A percentile compares a stretch with the other conserved stretches of the same genome.
phyloP scores from a whole-genome alignment of 2,113 vertebrate genomes.

The Procavia capensis region DNA sequence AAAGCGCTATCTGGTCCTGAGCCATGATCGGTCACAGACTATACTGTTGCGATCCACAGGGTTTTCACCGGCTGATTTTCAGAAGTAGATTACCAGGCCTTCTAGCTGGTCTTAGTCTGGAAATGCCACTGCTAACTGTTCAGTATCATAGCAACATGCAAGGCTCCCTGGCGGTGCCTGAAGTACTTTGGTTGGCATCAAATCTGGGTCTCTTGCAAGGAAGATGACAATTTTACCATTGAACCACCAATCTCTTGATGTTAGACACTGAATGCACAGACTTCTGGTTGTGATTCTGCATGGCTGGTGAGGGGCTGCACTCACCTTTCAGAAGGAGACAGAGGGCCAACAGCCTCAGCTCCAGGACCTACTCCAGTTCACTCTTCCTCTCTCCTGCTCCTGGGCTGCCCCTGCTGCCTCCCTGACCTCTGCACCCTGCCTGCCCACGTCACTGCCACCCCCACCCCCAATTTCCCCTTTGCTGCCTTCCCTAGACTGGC shows the following conservation, averaged over 20 bases:
- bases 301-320: not conserved
- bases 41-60: not conserved
- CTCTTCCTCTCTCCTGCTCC: not conserved
- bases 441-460: not conserved
- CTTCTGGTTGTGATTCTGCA: not conserved
- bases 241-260: not conserved
- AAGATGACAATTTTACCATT: not conserved
- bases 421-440: conserved; percentile 40
- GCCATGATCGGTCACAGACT: not conserved
- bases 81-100: not conserved
- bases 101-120: not conserved
- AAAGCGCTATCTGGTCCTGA: not conserved
- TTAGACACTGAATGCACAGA: not conserved
- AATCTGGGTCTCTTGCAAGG: not conserved
- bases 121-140: not conserved
- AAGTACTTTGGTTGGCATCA: not conserved
- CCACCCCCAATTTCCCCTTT: not conserved
- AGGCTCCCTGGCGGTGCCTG: not conserved
- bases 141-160: not conserved
- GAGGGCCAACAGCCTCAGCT: not conserved
- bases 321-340: not conserved
- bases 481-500: not conserved
- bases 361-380: not conserved
- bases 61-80: not conserved
- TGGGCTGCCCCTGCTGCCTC: not conserved